Evolutionary conservation across 2,113 vertebrate species (phyloP).

Genomic region (Rousettus leschenaultii): DNA sequence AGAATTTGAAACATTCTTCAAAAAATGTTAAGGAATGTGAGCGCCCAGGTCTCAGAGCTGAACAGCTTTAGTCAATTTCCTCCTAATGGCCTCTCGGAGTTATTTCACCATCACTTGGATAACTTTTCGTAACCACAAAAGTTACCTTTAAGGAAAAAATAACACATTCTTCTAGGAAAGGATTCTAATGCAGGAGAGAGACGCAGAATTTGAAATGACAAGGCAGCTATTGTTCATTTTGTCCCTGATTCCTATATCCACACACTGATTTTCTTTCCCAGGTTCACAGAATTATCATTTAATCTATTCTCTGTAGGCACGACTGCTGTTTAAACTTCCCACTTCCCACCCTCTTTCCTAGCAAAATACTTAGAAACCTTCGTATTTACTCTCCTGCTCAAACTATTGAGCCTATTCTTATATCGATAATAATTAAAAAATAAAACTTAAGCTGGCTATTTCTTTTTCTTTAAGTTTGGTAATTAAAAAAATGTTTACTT

Average conservation of each 20-base stretch:
- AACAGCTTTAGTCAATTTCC: background rate
- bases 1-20: constrained; percentile 34
- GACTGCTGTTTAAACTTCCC: background rate
- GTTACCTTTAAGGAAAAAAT: background rate
- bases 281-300: background rate
- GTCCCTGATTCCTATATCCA: background rate
- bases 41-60: background rate
- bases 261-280: background rate
- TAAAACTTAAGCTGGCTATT: background rate
- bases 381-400: background rate
- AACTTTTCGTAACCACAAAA: constrained; percentile 10
- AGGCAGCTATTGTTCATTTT: background rate
- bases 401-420: background rate
- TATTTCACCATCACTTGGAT: background rate
- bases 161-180: background rate
- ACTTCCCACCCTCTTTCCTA: background rate
- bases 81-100: background rate
- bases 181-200: background rate
- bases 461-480: background rate
- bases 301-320: background rate
- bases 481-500: background rate
- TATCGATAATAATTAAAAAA: no score
- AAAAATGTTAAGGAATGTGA: background rate
- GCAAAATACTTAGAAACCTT: background rate
- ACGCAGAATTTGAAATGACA: background rate